Percentiles rank a stretch among this genome's conserved stretches.
Conservation (phyloP, 2,113 vertebrate genomes). For the Neodon shergylaensis region DNA sequence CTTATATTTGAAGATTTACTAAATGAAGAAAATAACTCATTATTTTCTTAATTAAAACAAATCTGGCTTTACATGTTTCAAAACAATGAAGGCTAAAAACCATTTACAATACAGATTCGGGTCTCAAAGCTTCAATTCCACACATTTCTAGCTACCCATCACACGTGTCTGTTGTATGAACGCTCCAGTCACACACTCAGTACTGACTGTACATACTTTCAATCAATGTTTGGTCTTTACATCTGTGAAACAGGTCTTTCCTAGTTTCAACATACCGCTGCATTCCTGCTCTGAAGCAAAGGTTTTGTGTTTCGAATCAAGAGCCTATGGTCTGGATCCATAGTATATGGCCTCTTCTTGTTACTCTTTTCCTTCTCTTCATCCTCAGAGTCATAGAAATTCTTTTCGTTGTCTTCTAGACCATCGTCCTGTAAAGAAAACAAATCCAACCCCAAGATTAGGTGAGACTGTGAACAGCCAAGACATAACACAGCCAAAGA, state of each 20-base stretch:
- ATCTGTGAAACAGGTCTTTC: neutral
- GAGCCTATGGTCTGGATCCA: constrained; percentile 97
- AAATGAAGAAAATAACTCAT: neutral
- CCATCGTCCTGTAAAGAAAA: constrained; percentile 85
- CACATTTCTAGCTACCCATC: neutral
- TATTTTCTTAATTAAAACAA: constrained; percentile 1
- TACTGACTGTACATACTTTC: neutral
- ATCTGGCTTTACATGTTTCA: neutral
- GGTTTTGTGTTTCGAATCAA: constrained; percentile 96
- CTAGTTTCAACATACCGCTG: constrained; percentile 90
- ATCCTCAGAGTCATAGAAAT: constrained; percentile 95
- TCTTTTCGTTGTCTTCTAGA: constrained; percentile 89
- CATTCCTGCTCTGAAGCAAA: constrained; percentile 98
- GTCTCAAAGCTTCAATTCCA: neutral
- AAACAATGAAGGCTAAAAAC: neutral
- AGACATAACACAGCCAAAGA: neutral
- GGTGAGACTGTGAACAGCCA: neutral
- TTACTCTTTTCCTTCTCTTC: constrained; percentile 85
- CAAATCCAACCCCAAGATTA: constrained; percentile 50
- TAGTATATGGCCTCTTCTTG: constrained; percentile 86
- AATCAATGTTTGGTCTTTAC: neutral
- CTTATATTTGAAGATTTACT: constrained; percentile 7
- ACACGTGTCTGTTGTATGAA: neutral
- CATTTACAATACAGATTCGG: neutral
- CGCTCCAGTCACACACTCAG: neutral